These are phyloP conservation scores for Rhopalosiphum padi DNA, from an alignment of 1,140 invertebrate genomes.

Conservation along the genomic window DNA sequence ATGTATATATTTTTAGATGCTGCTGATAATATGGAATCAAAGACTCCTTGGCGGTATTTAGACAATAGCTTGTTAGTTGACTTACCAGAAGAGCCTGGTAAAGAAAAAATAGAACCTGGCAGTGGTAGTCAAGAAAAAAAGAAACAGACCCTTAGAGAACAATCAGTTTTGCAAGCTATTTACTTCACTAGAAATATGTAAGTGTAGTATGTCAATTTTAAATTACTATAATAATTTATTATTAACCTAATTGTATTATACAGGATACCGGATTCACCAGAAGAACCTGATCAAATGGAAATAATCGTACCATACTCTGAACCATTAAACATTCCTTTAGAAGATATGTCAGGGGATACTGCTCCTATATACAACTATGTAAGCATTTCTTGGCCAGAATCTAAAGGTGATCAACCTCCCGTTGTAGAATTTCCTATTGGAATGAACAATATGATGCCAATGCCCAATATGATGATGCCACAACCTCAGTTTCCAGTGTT, in stretches of 20 bases:
- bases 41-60: constrained; percentile 35
- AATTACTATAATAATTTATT: neutral
- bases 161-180: constrained; percentile 47
- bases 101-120: constrained; percentile 51
- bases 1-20: neutral
- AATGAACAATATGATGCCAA: constrained; percentile 39
- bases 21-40: constrained; percentile 47
- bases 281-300: constrained; percentile 56
- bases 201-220: neutral
- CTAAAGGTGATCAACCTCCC: constrained; percentile 41
- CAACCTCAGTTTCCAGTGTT: constrained; percentile 32
- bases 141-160: constrained; percentile 53
- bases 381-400: constrained; percentile 41
- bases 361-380: constrained; percentile 45
- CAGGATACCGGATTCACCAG: constrained; percentile 49
- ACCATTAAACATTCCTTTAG: constrained; percentile 39
- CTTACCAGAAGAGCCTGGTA: constrained; percentile 28
- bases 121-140: constrained; percentile 50
- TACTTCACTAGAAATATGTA: constrained; percentile 41
- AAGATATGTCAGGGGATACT: constrained; percentile 50
- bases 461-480: constrained; percentile 35
- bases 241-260: neutral
- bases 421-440: constrained; percentile 23
- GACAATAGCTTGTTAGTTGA: constrained; percentile 41
- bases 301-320: constrained; percentile 50